Evolutionary conservation across 2,888 invertebrate species (phyloP).

Genomic region (Hoplodrina ambigua): DNA sequence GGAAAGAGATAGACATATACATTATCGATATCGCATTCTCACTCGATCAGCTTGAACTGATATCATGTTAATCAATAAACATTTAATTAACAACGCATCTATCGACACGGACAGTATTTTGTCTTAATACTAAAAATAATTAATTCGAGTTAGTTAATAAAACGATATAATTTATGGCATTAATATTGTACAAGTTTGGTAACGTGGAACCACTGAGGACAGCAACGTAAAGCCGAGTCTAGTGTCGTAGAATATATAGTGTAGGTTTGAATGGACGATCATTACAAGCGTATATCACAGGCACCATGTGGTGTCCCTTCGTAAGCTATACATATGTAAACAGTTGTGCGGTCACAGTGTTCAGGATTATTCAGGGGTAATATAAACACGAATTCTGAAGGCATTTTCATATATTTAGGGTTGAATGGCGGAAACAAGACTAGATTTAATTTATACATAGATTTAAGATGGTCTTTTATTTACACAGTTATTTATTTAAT

Average conservation of each 20-base stretch:
- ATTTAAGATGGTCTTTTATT: conserved; percentile 55
- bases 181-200: conserved; percentile 61
- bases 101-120: conserved; percentile 48
- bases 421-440: conserved; percentile 44
- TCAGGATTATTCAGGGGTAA: conserved; percentile 65
- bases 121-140: conserved; percentile 61
- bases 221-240: conserved; percentile 66
- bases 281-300: conserved; percentile 89
- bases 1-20: conserved; percentile 15
- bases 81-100: conserved; percentile 34
- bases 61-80: neutral
- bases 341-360: conserved; percentile 61
- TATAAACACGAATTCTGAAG: conserved; percentile 52
- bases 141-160: conserved; percentile 57
- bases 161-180: conserved; percentile 60
- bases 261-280: conserved; percentile 85
- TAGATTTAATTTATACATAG: conserved; percentile 50
- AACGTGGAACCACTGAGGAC: conserved; percentile 44
- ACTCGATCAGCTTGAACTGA: neutral
- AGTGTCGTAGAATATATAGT: conserved; percentile 69
- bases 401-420: conserved; percentile 55
- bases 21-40: conserved; percentile 32
- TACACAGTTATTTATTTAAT: conserved; percentile 46
- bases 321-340: conserved; percentile 78
- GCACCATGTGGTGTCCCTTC: conserved; percentile 78